Evolutionary conservation across 2,888 invertebrate species (phyloP).

Genomic region (Tholera decimalis): DNA sequence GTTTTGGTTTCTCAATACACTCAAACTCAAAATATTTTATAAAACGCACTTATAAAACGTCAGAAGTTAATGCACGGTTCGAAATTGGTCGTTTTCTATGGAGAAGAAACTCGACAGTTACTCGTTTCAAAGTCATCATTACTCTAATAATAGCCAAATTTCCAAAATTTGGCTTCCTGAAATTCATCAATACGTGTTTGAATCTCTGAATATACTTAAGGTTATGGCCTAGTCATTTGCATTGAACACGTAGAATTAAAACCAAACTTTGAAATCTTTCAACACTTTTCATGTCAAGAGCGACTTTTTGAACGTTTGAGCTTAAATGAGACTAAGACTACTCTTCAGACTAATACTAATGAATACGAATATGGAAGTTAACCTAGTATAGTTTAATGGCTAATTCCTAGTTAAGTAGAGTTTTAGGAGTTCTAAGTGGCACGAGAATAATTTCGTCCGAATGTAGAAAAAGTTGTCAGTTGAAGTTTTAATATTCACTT

Average conservation of each 20-base stretch:
- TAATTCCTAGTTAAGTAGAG: conserved; percentile 17
- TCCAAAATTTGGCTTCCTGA: background rate
- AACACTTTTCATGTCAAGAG: conserved; percentile 46
- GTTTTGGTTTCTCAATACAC: background rate
- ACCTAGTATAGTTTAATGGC: conserved; percentile 8
- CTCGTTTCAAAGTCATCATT: too few relatives aligned
- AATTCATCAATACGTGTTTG: background rate
- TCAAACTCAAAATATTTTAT: too few relatives aligned
- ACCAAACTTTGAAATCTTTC: conserved; percentile 21
- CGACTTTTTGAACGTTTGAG: conserved; percentile 41
- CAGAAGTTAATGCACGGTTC: too few relatives aligned
- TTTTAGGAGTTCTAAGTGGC: conserved; percentile 16
- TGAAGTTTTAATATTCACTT: background rate
- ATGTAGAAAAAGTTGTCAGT: background rate
- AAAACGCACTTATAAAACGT: too few relatives aligned
- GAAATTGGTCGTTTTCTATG: too few relatives aligned
- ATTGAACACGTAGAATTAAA: conserved; percentile 21
- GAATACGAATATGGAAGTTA: conserved; percentile 41
- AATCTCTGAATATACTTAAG: background rate
- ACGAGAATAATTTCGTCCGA: conserved; percentile 8
- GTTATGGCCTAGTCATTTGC: conserved; percentile 4
- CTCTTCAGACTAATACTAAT: conserved; percentile 38
- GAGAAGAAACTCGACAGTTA: too few relatives aligned
- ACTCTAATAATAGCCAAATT: background rate
- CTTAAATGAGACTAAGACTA: conserved; percentile 24